A percentile compares a stretch with the other conserved stretches of the same genome.
Conservation (phyloP, 2,888 invertebrate species). For the Beris chalybata region DNA sequence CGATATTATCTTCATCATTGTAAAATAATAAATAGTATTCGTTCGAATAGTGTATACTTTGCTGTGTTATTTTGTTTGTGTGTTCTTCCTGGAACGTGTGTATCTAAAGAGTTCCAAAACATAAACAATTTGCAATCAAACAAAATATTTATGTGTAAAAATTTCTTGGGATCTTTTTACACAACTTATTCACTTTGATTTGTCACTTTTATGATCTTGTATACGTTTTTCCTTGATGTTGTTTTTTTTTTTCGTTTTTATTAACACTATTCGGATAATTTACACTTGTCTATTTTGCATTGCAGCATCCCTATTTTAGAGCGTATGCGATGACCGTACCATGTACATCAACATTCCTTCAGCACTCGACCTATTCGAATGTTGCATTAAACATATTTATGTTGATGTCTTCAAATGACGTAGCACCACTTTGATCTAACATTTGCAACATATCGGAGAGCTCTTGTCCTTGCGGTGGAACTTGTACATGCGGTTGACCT, state of each 20-base stretch:
- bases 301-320: conserved; percentile 19
- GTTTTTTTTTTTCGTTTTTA: background rate
- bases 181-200: no score
- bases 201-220: background rate
- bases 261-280: background rate
- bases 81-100: no score
- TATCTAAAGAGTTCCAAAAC: no score
- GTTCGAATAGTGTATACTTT: no score
- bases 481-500: conserved; percentile 57
- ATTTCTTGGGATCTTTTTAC: no score
- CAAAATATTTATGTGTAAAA: no score
- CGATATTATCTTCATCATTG: no score
- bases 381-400: conserved; percentile 87
- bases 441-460: conserved; percentile 92
- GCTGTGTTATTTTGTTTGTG: no score
- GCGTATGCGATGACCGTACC: background rate
- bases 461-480: conserved; percentile 72
- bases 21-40: no score
- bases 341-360: background rate
- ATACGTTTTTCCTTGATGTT: background rate
- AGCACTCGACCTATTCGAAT: conserved; percentile 62
- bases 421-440: conserved; percentile 79
- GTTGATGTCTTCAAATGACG: conserved; percentile 86
- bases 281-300: conserved; percentile 12
- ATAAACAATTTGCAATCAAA: no score